Evolutionary conservation across 2,797 vertebrate species (phyloP), one percentile per base, ranked within the genome.

Genomic region (Melopsittacus undulatus): DNA sequence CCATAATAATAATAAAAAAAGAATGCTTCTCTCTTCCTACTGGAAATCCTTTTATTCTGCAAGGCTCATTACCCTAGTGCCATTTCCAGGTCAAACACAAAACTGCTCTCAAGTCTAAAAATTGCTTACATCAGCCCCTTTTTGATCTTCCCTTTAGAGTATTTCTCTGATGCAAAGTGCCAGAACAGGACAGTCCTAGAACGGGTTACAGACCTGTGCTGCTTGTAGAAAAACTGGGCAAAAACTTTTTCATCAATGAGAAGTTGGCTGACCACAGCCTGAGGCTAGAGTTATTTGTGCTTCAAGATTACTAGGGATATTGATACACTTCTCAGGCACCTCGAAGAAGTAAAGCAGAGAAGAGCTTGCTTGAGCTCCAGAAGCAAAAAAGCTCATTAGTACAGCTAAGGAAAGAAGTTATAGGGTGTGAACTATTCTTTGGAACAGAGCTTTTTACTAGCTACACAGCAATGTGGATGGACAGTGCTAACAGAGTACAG

Each of bases 61-160:
- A 79, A 51, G 43, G 43, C 51, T 76, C 40, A 24, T 19, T 77
- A 70, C 21, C 30, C 38, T 29, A 76, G 12, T 48, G 36, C 12
- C 64, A 85, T 63, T 93, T 91, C 91, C 82, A 76, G 74, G 70
- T 89, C 81, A 95, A 40, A 19, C 46, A 87, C 30, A 67, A 51
- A 91, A 88, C 24, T 51, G 57, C 23, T 69, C 24, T 62, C 1
- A 2, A 89, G 21, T 32, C 68, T 77, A 43, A 79, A 87, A 27
- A 46, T 17, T 10, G 1, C 17, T 34, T 66, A 49, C 3, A 5
- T 61, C 49, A 36, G 34, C 15, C 32, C 22, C 4, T 86, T 89
- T 78, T 36, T 67, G 38, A 24, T 69, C 20, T 49, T 8, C 34
- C 9, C 52, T 64, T 83, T 13, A 21, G 15, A 42, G 9, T 9